Evolutionary conservation across 2,797 vertebrate genomes (phyloP).

Genomic region (Chelmon rostratus): DNA sequence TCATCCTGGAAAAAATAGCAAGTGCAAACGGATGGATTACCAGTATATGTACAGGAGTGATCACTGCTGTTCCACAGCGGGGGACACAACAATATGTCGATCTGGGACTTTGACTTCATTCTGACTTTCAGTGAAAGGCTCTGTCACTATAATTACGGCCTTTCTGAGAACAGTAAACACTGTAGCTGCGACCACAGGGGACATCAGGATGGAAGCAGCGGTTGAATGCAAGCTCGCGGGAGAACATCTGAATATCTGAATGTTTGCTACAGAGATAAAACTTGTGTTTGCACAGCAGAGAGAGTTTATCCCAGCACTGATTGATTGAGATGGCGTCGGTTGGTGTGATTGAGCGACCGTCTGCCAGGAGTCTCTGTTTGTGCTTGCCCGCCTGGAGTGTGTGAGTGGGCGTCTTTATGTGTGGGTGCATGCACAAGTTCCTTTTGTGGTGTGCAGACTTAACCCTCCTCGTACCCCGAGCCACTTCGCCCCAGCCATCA

Average conservation of each 20-base stretch:
- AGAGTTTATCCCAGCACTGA: constrained; percentile 35
- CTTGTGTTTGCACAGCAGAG: constrained; percentile 45
- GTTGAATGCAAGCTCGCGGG: constrained; percentile 1
- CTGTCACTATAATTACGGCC: constrained; percentile 59
- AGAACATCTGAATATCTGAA: constrained; percentile 40
- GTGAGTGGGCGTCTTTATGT: constrained; percentile 39
- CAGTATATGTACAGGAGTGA: constrained; percentile 48
- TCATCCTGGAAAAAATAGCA: constrained; percentile 62
- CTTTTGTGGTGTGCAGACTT: constrained; percentile 45
- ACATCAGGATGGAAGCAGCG: constrained; percentile 17
- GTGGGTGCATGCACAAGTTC: constrained; percentile 41
- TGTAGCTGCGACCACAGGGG: constrained; percentile 35
- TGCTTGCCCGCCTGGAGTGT: constrained; percentile 54
- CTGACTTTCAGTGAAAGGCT: constrained; percentile 61
- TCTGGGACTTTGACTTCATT: constrained; percentile 61
- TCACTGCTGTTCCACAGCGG: constrained; percentile 37
- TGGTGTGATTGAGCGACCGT: constrained; percentile 58
- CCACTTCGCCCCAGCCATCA: constrained; percentile 69
- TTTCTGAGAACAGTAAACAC: constrained; percentile 62
- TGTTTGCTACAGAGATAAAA: constrained; percentile 12
- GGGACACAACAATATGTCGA: constrained; percentile 54
- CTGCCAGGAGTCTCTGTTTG: constrained; percentile 57
- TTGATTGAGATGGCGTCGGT: constrained; percentile 53
- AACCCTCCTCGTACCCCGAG: constrained; percentile 29
- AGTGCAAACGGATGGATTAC: constrained; percentile 72